Base-by-base conservation (phyloP, 2,888 invertebrate species). In the Apodemia zela region DNA sequence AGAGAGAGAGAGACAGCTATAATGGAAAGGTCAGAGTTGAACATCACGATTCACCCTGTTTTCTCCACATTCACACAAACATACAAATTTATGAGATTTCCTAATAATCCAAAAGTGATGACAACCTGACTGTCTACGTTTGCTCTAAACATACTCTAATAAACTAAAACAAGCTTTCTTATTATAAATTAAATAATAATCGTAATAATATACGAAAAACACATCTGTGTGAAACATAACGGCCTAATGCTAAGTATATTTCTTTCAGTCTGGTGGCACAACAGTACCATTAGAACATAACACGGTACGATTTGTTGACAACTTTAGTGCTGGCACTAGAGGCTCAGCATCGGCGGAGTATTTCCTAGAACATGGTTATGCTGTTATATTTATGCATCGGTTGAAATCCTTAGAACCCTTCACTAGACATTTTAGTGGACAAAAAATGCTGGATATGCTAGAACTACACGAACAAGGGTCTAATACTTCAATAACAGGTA, bases 271-370 rank as follows among this genome's bases (percentile, higher is more conserved):
- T 66, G 99, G 99, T 49, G 99, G 99, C 63, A 99, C 99, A 5
- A 98, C 97, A 47, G 97, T 99, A 6, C 99, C 99, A 0, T 84
- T 99, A 64, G 99, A 99, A 81, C 97, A 98, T 82, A 97, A 98
- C 81, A 98, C 99, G 0, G 99, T 99, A 0, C 94, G 99, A 61
- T 99, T 97, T 87, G 98, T 99, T 63, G 99, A 99, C 85, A 99
- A 99, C 92, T 99, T 99, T 87, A 99, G 99, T 84, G 97, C 98
- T 18, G 99, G 99, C 59, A 98, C 96, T 0, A 93, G 99, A 70
- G 99, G 99, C 25, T 95, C 99, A 0, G 95, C 97, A 0, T 99
- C 99, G 0, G 96, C 99, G 0, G 99, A 99, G 93, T 97, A 98
- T 82, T 99, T 99, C 88, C 93, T 99, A 51, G 95, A 96, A 71